phyloP scores from a whole-genome alignment of 2,888 invertebrate genomes.

The Pyrgus malvae region DNA sequence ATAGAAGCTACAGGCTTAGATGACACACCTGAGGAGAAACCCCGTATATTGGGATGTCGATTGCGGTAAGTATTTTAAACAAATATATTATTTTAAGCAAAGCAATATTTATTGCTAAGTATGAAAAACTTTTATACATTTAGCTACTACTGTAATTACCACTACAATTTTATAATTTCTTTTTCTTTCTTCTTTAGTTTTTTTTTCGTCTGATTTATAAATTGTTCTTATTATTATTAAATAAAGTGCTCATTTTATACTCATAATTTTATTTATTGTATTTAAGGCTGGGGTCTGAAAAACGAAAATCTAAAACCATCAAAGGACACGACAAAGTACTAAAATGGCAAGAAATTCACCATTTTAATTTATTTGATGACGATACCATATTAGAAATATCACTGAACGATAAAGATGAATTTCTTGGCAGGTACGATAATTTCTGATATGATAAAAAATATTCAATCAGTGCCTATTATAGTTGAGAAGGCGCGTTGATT shows the following conservation, averaged over 20 bases:
- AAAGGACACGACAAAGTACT: constrained; percentile 81
- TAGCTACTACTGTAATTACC: too few relatives aligned
- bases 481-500: too few relatives aligned
- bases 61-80: constrained; percentile 85
- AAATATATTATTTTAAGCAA: not conserved
- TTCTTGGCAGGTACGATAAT: constrained; percentile 67
- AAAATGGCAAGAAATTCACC: constrained; percentile 97
- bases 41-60: constrained; percentile 93
- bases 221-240: too few relatives aligned
- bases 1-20: constrained; percentile 94
- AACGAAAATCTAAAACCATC: constrained; percentile 94
- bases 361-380: constrained; percentile 95
- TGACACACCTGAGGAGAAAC: constrained; percentile 89
- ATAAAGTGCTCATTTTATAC: too few relatives aligned
- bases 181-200: too few relatives aligned
- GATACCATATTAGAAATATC: constrained; percentile 93
- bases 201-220: too few relatives aligned
- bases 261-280: too few relatives aligned
- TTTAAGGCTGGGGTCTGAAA: constrained; percentile 93
- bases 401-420: constrained; percentile 89
- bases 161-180: too few relatives aligned
- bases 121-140: too few relatives aligned
- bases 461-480: too few relatives aligned
- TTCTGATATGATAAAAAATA: not conserved
- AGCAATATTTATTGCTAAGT: too few relatives aligned